These are phyloP conservation scores for Prionchulus punctatus DNA, from an alignment of 2,888 invertebrate genomes.

Conservation along the genomic window DNA sequence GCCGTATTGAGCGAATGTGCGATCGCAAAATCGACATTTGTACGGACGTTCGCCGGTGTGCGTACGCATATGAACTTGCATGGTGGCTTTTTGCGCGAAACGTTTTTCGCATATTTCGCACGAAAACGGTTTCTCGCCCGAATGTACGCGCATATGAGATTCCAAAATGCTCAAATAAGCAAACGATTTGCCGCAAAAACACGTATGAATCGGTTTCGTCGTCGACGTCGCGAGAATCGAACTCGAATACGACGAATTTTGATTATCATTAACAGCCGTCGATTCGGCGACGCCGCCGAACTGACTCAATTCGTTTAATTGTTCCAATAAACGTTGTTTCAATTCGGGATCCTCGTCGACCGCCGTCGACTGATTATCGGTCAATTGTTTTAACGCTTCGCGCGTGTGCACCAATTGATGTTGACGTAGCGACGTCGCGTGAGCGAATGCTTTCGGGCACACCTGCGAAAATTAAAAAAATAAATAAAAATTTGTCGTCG, in stretches of 20 bases:
- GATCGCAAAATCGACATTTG: conserved; percentile 26
- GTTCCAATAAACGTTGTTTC: too few species aligned
- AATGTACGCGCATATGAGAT: conserved; percentile 31
- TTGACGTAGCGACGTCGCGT: conserved; percentile 11
- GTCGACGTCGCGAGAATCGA: too few species aligned
- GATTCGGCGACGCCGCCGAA: not conserved
- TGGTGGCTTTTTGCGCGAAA: conserved; percentile 32
- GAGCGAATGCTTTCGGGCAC: conserved; percentile 11
- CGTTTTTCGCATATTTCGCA: conserved; percentile 29
- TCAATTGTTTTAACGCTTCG: not conserved
- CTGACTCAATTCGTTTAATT: too few species aligned
- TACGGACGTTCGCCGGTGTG: conserved; percentile 31
- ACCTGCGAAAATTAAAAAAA: not conserved
- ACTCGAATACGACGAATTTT: too few species aligned
- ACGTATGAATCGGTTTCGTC: conserved; percentile 4
- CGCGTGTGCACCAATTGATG: conserved; percentile 8
- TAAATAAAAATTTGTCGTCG: not conserved
- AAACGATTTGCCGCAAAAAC: conserved; percentile 18
- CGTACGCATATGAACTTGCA: conserved; percentile 29
- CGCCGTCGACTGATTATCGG: not conserved
- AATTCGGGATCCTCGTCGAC: too few species aligned
- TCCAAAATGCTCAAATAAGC: conserved; percentile 31
- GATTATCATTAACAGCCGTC: not conserved
- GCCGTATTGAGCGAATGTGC: conserved; percentile 31
- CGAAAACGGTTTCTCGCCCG: conserved; percentile 24